Evolutionary conservation across 2,113 vertebrate species (phyloP).

Genomic region (Orthonyx spaldingii): DNA sequence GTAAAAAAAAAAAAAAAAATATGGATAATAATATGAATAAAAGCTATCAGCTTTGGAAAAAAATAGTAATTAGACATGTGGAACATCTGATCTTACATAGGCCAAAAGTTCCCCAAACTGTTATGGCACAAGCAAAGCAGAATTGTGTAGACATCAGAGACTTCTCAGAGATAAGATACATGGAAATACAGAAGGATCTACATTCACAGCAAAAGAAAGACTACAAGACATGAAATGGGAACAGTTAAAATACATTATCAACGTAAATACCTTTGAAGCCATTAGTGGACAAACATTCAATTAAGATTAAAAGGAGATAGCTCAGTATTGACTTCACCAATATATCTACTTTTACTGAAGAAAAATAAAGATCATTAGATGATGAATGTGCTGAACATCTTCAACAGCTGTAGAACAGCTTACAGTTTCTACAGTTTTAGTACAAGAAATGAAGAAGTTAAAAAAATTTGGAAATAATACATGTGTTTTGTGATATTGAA

Average conservation of each 20-base stretch:
- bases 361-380: neutral
- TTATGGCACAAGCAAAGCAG: neutral
- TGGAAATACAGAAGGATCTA: neutral
- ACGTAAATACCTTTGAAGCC: neutral
- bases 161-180: neutral
- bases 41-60: neutral
- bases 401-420: neutral
- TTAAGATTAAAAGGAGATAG: neutral
- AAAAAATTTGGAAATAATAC: neutral
- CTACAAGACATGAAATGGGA: neutral
- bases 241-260: neutral
- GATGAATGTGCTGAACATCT: neutral
- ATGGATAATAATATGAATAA: neutral
- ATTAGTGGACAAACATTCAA: neutral
- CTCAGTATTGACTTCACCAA: neutral
- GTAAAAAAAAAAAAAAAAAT: neutral
- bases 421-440: neutral
- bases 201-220: neutral
- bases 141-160: neutral
- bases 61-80: neutral
- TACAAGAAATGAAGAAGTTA: neutral
- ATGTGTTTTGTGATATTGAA: neutral
- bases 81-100: neutral
- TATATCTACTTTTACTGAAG: neutral
- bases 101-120: neutral